Conservation (phyloP, 2,113 vertebrate genomes). For the Peucedramus taeniatus region DNA sequence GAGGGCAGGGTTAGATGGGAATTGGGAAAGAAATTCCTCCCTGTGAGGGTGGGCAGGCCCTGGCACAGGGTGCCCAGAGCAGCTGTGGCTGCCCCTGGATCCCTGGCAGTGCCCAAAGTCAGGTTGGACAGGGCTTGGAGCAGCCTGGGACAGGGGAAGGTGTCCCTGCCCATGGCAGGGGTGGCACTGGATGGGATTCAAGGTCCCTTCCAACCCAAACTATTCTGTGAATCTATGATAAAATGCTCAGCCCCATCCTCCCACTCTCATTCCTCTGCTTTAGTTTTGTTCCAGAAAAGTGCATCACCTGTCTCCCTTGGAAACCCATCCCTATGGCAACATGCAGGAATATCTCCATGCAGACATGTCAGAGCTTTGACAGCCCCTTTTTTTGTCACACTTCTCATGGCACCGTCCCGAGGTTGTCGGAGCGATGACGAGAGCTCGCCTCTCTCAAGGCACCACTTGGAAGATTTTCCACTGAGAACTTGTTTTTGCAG, state of each 20-base stretch:
- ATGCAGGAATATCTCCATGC: background rate
- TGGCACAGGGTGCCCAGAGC: background rate
- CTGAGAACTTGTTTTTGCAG: background rate
- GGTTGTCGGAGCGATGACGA: background rate
- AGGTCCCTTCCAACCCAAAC: background rate
- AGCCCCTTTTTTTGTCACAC: background rate
- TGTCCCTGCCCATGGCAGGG: background rate
- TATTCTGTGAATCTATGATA: fast-evolving
- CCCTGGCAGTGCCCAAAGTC: background rate
- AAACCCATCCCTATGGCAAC: background rate
- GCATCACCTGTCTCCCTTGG: background rate
- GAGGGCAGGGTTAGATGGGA: background rate
- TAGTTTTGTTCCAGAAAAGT: background rate
- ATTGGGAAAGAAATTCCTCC: fast-evolving
- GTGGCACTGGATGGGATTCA: fast-evolving
- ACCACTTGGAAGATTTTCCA: background rate
- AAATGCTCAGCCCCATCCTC: background rate
- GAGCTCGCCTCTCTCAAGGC: background rate
- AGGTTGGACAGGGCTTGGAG: fast-evolving
- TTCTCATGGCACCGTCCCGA: background rate
- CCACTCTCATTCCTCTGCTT: background rate
- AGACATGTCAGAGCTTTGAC: background rate
- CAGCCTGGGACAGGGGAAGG: fast-evolving
- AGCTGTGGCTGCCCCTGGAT: background rate
- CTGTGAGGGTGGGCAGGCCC: fast-evolving